Evolutionary conservation across 2,113 vertebrate genomes (phyloP).

Genomic region (Semnornis frantzii): DNA sequence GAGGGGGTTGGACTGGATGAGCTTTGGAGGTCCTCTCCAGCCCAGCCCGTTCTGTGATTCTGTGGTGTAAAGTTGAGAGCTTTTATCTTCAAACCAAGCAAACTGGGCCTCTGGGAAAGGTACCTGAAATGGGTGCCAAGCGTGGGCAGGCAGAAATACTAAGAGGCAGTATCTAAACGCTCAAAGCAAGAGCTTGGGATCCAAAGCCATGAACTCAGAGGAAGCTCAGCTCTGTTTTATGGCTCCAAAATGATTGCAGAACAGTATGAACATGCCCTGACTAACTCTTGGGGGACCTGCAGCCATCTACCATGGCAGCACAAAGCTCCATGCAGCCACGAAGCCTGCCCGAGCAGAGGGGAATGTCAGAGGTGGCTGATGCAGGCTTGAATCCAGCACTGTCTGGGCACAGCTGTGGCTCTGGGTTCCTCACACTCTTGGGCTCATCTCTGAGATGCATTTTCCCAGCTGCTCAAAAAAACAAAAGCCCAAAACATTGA

Average conservation of each 20-base stretch:
- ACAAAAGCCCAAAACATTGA: not conserved
- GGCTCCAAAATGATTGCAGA: not conserved
- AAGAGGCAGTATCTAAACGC: too few species aligned
- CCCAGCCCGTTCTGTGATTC: too few species aligned
- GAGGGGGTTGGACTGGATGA: too few species aligned
- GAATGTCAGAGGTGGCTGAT: not conserved
- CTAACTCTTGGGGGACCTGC: not conserved
- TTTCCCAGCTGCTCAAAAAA: not conserved
- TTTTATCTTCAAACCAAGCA: not conserved
- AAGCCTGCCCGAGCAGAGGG: too few species aligned
- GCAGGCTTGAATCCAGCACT: not conserved
- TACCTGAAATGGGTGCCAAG: not conserved
- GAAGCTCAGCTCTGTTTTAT: not conserved
- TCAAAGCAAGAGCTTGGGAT: not conserved
- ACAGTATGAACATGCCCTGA: not conserved
- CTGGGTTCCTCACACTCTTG: not conserved
- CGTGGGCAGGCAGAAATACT: not conserved
- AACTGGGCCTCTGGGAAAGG: not conserved
- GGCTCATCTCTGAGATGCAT: not conserved
- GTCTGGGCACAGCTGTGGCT: not conserved
- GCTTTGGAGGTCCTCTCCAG: too few species aligned
- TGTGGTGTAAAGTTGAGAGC: not conserved
- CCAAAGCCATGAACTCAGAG: not conserved
- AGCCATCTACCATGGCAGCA: not conserved
- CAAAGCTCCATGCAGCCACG: too few species aligned